Evolutionary conservation across 1,140 invertebrate genomes (phyloP).

Genomic region (Dreissena polymorpha): DNA sequence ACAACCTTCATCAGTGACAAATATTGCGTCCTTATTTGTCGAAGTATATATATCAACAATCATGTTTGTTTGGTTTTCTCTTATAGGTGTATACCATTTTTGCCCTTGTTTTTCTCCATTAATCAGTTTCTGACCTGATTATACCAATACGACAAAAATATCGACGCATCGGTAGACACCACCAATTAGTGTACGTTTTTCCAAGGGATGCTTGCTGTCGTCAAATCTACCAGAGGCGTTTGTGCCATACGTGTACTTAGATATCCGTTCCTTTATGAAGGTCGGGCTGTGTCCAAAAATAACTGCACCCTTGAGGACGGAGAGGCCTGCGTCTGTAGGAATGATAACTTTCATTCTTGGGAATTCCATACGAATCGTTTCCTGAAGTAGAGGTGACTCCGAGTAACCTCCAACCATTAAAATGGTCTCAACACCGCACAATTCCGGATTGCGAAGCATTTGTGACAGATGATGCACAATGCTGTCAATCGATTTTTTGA

Average conservation of each 20-base stretch:
- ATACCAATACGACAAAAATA: not conserved
- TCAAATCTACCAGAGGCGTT: not conserved
- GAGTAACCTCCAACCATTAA: constrained; percentile 20
- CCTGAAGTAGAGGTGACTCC: not conserved
- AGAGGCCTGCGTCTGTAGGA: not conserved
- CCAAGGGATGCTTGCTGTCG: not conserved
- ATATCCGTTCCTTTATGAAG: not conserved
- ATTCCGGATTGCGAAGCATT: not conserved
- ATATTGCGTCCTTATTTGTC: not conserved
- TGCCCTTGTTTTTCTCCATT: not conserved
- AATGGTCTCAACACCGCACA: not conserved
- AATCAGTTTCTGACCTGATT: not conserved
- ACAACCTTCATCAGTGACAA: not conserved
- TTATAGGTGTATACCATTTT: not conserved
- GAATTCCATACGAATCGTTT: not conserved
- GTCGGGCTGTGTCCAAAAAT: not conserved
- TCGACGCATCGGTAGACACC: not conserved
- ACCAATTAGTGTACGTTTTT: not conserved
- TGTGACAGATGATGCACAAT: not conserved
- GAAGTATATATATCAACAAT: not conserved
- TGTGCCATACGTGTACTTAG: constrained; percentile 15
- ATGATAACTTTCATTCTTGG: not conserved
- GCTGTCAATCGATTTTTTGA: not conserved
- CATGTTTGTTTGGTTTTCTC: not conserved
- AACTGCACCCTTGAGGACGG: not conserved